Evolutionary conservation across 2,888 invertebrate species (phyloP).

Genomic region (Callinectes sapidus): DNA sequence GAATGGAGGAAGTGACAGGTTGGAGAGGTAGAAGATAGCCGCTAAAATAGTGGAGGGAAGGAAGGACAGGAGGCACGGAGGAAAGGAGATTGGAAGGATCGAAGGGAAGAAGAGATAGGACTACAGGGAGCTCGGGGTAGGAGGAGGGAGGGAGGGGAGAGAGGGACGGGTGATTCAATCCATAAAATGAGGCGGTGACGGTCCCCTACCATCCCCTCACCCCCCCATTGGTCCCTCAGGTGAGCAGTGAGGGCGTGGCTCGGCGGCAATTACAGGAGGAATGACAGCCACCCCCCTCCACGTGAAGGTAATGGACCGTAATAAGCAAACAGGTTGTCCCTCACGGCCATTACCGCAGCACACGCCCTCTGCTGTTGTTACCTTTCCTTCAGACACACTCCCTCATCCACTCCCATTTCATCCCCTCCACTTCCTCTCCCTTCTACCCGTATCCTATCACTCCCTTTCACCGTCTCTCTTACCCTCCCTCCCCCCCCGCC

Average conservation of each 20-base stretch:
- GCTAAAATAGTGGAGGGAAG: neutral
- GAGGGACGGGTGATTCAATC: slow-evolving; percentile 12
- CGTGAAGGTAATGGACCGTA: slow-evolving; percentile 21
- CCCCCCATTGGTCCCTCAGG: neutral
- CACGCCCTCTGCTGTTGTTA: neutral
- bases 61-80: neutral
- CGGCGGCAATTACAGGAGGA: slow-evolving; percentile 23
- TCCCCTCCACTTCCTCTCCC: neutral
- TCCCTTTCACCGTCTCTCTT: neutral
- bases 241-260: slow-evolving; percentile 26
- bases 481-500: neutral
- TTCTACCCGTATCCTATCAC: neutral
- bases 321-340: slow-evolving; percentile 36
- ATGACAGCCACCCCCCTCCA: neutral
- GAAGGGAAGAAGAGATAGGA: neutral
- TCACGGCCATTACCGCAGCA: slow-evolving; percentile 15
- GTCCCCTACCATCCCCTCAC: neutral
- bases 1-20: neutral
- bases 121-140: neutral
- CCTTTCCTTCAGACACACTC: neutral
- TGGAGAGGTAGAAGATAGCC: neutral
- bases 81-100: neutral
- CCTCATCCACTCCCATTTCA: neutral
- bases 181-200: neutral
- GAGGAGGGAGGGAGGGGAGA: neutral